Evolutionary conservation across 2,797 vertebrate species (phyloP).

Genomic region (Chaetophractus vellerosus): DNA sequence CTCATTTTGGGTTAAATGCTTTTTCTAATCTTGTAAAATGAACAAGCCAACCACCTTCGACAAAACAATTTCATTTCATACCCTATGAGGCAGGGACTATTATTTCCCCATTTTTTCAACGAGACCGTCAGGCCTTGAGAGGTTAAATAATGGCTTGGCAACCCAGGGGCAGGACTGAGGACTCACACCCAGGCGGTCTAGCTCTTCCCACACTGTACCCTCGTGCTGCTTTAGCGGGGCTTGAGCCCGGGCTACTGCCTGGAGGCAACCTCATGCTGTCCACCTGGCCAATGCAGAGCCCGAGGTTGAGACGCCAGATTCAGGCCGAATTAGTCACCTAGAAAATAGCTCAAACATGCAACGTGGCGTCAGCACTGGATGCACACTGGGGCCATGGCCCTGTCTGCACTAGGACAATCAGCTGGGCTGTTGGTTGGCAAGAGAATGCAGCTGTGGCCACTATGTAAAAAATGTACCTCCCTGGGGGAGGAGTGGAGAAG

Average conservation of each 20-base stretch:
- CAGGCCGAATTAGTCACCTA: background rate
- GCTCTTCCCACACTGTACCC: background rate
- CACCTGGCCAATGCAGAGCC: background rate
- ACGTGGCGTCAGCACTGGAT: background rate
- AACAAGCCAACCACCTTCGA: conserved; percentile 16
- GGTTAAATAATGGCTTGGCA: background rate
- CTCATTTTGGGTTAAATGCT: conserved; percentile 19
- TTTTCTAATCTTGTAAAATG: conserved; percentile 67
- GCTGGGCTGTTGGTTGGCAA: background rate
- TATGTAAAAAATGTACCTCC: background rate
- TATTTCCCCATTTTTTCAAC: background rate
- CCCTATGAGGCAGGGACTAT: background rate
- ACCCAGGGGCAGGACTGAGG: background rate
- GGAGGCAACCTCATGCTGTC: background rate
- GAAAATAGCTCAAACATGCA: background rate
- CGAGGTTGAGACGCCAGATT: background rate
- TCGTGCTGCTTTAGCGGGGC: background rate
- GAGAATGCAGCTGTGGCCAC: background rate
- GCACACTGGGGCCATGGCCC: background rate
- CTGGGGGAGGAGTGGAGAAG: background rate
- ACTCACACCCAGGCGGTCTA: background rate
- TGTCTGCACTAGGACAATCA: background rate
- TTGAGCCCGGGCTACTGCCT: background rate
- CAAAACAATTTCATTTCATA: conserved; percentile 54
- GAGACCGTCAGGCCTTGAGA: background rate